Base-by-base conservation (phyloP, 1,140 invertebrate species). In the Melipona quadrifasciata region DNA sequence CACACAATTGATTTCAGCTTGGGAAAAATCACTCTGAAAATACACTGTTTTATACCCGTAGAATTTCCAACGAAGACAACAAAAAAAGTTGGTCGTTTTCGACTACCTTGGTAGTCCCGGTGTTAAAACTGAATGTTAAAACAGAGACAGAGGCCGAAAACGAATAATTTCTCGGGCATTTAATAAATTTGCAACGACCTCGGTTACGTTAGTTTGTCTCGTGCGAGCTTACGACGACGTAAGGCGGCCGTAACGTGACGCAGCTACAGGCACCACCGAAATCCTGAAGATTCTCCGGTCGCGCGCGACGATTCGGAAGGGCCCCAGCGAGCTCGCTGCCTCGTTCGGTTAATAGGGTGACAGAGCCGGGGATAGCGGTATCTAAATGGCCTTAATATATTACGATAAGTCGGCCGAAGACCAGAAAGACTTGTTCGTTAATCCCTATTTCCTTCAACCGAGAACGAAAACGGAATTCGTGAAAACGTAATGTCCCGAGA, bases 281-380 rank as follows among this genome's bases (percentile, higher is more conserved):
- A 71, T 47, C 27, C 34, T 47, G 5, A 17, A 31, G 24, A 12
- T 61, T 61, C 21, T 11, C 24, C 12, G 39, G 16, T 5, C 6
- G 70, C 53, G 53, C 31, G 16, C 61, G 34, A 81, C 12, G 55
- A 76, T 79, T 82, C 73, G 74, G 58, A 21, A 24, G 31, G 17
- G 57, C 16, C 39, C 19, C n/a, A n/a, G 67, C 24, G 39, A 74
- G 19, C 17, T 57, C 74, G n/a, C 64, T 57, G 53, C 61, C 68
- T 61, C 78, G 58, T 68, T 16, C 53, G 24, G 79, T 61, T 81
- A 65, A 77, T 78, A 82, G 68, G 84, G 77, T 86, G 85, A 89
- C 39, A 84, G 89, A 71, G 88, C 84, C 74, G 80, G 70, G 81
- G 85, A 89, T 84, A 87, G 73, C 82, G 74, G 34, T 89, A 89